Evolutionary conservation across 1,140 invertebrate species (phyloP).

Genomic region (Drosophila yakuba): DNA sequence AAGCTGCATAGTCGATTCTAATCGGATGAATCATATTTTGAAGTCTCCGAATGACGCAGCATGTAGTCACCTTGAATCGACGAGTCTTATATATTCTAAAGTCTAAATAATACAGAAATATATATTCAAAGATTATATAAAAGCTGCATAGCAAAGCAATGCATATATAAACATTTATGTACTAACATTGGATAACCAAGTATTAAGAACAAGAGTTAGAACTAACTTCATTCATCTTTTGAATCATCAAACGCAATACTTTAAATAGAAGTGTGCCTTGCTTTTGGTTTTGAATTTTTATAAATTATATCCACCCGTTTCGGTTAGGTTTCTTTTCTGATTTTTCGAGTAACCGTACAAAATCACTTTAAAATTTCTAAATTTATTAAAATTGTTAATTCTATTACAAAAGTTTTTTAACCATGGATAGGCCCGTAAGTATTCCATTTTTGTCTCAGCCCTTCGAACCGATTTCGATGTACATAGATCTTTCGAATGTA

Average conservation of each 20-base stretch:
- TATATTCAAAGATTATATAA: no score
- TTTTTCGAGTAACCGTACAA: background rate
- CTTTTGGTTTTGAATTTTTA: background rate
- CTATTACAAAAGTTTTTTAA: background rate
- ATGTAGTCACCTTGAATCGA: background rate
- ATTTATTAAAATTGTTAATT: background rate
- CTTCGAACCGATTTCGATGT: no score
- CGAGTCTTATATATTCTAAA: background rate
- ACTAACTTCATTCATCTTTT: no score
- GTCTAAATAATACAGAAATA: no score
- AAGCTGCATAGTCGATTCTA: slow-evolving; percentile 2
- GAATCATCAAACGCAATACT: no score
- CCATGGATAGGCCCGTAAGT: background rate
- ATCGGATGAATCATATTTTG: slow-evolving; percentile 3
- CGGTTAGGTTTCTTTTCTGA: background rate
- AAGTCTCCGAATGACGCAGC: slow-evolving; percentile 12
- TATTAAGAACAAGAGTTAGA: no score
- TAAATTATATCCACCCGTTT: background rate
- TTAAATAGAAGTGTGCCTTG: background rate
- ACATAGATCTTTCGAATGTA: no score
- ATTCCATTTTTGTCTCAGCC: no score
- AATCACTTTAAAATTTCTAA: background rate
- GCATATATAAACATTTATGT: no score
- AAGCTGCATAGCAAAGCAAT: no score
- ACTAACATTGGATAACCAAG: no score